Evolutionary conservation across 2,113 vertebrate genomes (phyloP).

Genomic region (Syrmaticus mikado): DNA sequence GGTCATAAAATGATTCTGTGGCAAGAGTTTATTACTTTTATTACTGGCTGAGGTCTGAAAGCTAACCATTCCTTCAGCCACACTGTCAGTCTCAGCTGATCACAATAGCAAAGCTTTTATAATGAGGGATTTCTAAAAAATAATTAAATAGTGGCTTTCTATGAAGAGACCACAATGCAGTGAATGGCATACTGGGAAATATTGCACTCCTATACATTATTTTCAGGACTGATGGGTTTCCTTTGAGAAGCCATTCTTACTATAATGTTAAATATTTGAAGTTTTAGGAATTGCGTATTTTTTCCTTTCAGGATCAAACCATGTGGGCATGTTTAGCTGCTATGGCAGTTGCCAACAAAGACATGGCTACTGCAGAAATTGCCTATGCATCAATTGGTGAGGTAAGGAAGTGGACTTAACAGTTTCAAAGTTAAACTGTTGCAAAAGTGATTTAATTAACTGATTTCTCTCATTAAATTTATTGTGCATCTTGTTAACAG

Average conservation of each 20-base stretch:
- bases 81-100: background rate
- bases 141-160: background rate
- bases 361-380: conserved; percentile 91
- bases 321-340: conserved; percentile 96
- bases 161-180: accelerated
- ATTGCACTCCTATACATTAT: accelerated
- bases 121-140: background rate
- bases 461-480: background rate
- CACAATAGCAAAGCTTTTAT: background rate
- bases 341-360: conserved; percentile 90
- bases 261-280: background rate
- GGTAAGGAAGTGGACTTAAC: conserved; percentile 67
- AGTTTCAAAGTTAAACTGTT: background rate
- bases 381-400: conserved; percentile 93
- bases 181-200: background rate
- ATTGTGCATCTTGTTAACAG: conserved; percentile 69
- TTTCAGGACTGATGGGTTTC: background rate
- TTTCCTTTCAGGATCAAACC: conserved; percentile 84
- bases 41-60: background rate
- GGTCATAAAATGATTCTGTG: no score
- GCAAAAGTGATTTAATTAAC: accelerated
- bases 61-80: background rate
- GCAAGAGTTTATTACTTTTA: background rate
- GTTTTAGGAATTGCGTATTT: background rate
- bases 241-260: background rate